Evolutionary conservation across 2,888 invertebrate genomes (phyloP).

Genomic region (Petrophora chlorosata): DNA sequence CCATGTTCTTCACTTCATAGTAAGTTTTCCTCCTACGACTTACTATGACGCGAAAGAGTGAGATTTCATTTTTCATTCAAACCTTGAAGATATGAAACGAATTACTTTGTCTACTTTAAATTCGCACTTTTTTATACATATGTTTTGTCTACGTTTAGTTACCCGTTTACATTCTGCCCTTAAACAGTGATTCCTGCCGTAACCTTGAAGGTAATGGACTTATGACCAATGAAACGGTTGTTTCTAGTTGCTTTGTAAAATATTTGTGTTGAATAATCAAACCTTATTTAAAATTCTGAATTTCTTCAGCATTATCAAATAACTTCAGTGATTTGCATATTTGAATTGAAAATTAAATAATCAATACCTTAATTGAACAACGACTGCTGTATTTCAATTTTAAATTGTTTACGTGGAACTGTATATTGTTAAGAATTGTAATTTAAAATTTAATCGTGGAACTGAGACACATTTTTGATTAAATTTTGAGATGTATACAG

Average conservation of each 20-base stretch:
- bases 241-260: slow-evolving; percentile 6
- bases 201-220: slow-evolving; percentile 2
- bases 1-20: too few species aligned
- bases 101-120: too few species aligned
- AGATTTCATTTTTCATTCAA: too few species aligned
- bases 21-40: too few species aligned
- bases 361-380: slow-evolving; percentile 39
- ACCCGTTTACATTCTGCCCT: background rate
- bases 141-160: background rate
- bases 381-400: slow-evolving; percentile 48
- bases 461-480: slow-evolving; percentile 14
- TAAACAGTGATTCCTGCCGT: slow-evolving; percentile 6
- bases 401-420: slow-evolving; percentile 40
- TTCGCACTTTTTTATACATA: too few species aligned
- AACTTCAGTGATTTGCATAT: slow-evolving; percentile 36
- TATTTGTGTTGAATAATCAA: slow-evolving; percentile 19
- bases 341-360: slow-evolving; percentile 39
- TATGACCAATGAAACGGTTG: slow-evolving; percentile 13
- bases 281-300: slow-evolving; percentile 27
- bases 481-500: background rate
- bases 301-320: slow-evolving; percentile 29
- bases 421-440: slow-evolving; percentile 22
- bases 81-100: too few species aligned
- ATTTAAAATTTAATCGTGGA: slow-evolving; percentile 18
- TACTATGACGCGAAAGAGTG: too few species aligned